Conservation (phyloP, 2,113 vertebrate species). For the Apus apus region DNA sequence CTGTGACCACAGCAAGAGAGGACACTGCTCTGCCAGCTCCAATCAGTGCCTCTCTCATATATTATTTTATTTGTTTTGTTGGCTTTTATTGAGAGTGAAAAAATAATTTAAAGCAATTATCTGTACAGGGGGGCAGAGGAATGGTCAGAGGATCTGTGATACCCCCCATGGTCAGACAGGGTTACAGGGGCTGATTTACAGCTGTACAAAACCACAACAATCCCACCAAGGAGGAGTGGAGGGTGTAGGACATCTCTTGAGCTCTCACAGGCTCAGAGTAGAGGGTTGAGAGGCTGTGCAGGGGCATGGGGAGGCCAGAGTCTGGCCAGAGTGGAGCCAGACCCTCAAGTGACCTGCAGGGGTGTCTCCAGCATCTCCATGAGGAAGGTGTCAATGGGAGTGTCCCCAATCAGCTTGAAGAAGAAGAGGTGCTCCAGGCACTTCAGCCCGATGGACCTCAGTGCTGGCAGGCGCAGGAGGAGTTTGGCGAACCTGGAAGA, state of each 20-base stretch:
- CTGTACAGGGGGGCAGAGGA: constrained; percentile 59
- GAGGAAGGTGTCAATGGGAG: constrained; percentile 96
- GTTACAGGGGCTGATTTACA: not conserved
- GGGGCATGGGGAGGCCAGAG: not conserved
- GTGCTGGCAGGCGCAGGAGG: constrained; percentile 89
- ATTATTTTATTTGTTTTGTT: constrained; percentile 58
- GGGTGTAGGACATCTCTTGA: constrained; percentile 13
- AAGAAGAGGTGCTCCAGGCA: constrained; percentile 98
- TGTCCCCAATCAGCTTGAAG: constrained; percentile 97
- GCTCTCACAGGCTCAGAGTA: not conserved
- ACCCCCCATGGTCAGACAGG: not conserved
- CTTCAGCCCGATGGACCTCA: constrained; percentile 93
- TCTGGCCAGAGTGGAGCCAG: not conserved
- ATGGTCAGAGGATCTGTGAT: not conserved
- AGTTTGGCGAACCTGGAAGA: constrained; percentile 90
- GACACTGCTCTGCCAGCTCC: not conserved
- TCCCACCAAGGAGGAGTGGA: constrained; percentile 22
- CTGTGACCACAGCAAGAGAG: not conserved
- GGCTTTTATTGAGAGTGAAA: constrained; percentile 77
- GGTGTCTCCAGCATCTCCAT: constrained; percentile 98
- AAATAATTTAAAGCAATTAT: constrained; percentile 78
- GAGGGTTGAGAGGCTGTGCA: not conserved
- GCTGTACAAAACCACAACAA: constrained; percentile 52
- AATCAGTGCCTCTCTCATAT: not conserved
- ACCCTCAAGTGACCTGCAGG: constrained; percentile 90